Evolutionary conservation across 2,797 vertebrate species (phyloP).

Genomic region (Orientallactaga sibirica): DNA sequence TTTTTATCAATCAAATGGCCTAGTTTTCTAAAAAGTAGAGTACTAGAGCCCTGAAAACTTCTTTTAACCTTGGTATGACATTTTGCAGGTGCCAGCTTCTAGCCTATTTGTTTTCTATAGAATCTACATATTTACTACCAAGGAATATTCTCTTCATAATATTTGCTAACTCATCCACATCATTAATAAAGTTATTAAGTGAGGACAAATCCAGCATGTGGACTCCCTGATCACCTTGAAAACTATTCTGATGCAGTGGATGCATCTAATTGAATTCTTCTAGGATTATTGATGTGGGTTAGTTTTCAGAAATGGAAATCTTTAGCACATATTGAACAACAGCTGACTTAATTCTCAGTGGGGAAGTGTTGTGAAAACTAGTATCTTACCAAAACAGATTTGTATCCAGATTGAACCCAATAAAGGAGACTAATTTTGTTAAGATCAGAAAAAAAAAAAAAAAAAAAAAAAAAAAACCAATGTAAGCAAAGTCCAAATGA

Average conservation of each 20-base stretch:
- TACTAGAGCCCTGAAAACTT: not conserved
- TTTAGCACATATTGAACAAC: constrained; percentile 23
- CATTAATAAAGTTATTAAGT: constrained; percentile 78
- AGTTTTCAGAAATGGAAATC: not conserved
- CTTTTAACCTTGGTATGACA: constrained; percentile 14
- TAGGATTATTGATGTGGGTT: constrained; percentile 59
- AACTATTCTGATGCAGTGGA: constrained; percentile 66
- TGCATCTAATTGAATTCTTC: constrained; percentile 61
- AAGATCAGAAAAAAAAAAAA: not conserved
- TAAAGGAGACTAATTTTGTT: not conserved
- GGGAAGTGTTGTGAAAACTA: not conserved
- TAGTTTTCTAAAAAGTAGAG: not conserved
- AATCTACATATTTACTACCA: constrained; percentile 74
- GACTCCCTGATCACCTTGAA: constrained; percentile 70
- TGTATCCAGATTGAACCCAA: not conserved
- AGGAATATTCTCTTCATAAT: constrained; percentile 67
- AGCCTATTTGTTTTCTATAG: constrained; percentile 64
- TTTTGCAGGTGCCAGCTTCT: constrained; percentile 31
- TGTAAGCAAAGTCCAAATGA: not conserved
- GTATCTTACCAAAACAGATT: not conserved
- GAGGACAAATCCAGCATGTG: not conserved
- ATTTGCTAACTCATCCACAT: constrained; percentile 79
- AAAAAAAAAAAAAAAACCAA: not conserved
- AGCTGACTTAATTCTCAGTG: not conserved
- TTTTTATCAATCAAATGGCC: not conserved